Base-by-base conservation (phyloP, 1,140 invertebrate genomes). In the Cydia fagiglandana region DNA sequence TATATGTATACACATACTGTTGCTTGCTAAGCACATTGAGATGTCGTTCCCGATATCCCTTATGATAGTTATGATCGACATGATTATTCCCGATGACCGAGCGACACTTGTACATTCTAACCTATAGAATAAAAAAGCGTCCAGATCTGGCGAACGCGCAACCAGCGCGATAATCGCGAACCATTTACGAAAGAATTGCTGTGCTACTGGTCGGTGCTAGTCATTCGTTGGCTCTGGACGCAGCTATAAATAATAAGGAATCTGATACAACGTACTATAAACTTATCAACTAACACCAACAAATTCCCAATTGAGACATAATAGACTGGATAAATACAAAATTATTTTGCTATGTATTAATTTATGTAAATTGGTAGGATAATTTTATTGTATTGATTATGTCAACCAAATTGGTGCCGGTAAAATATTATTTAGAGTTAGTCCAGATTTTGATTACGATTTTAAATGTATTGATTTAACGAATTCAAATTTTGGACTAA, bases 1-100 rank as follows among this genome's bases (percentile, higher is more conserved):
- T 53, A 53, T 53, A 53, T 53, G 50, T 53, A 53, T 53, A 53
- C 53, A 75, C 73, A 56, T 17, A 61, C n/a, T 53, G 24, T 15
- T 61, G 45, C 50, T 61, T 61, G 56, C 56, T 7, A 17, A 61
- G 56, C 56, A 61, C 56, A 24, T 24, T 24, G 17, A 61, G 56
- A 61, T 12, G 56, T 61, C 20, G 56, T 61, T 61, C 56, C 56
- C n/a, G 56, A 61, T 61, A 61, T 24, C 4, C 56, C 56, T 24
- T 61, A 61, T 61, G 56, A 56, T 61, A 9, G 56, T 24, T 61
- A 61, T 61, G 56, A 56, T 61, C 20, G 56, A 61, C 56, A 24
- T 61, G 3, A 7, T 61, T 24, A 24, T 20, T 24, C 20, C 56
- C n/a, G 15, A 53, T 61, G 56, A 61, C 2, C 56, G 20, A 61